These are phyloP conservation scores for Diplogasteroides magnus DNA, from an alignment of 1,140 invertebrate genomes.

Conservation along the genomic window DNA sequence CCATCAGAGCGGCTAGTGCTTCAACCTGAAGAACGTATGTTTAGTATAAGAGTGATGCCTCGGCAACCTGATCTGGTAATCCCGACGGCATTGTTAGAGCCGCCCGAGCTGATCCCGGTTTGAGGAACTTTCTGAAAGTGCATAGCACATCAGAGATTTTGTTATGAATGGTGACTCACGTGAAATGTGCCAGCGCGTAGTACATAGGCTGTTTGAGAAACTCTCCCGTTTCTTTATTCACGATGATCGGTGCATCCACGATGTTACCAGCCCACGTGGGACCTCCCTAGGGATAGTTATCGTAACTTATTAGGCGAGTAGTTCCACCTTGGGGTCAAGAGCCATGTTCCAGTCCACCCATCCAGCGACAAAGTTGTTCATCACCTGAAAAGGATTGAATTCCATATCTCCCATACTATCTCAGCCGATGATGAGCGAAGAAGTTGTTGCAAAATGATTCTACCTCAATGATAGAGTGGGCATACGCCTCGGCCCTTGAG, in stretches of 20 bases:
- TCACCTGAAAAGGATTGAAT: conserved; percentile 3
- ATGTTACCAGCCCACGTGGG: conserved; percentile 16
- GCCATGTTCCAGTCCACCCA: conserved; percentile 16
- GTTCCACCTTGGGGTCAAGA: conserved; percentile 14
- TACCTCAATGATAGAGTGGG: conserved; percentile 2
- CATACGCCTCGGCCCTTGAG: conserved; percentile 3
- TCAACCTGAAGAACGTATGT: too few species aligned
- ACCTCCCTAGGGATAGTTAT: conserved; percentile 12
- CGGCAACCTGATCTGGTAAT: too few species aligned
- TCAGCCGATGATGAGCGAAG: too few species aligned
- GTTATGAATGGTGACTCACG: too few species aligned
- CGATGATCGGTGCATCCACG: conserved; percentile 21
- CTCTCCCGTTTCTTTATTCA: conserved; percentile 43
- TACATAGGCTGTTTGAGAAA: conserved; percentile 27
- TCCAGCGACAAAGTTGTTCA: conserved; percentile 15
- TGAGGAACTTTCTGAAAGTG: too few species aligned
- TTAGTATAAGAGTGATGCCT: too few species aligned
- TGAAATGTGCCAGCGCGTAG: conserved; percentile 24
- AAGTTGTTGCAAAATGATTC: too few species aligned
- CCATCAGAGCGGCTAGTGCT: too few species aligned
- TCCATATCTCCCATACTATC: neutral
- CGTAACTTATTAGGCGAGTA: too few species aligned
- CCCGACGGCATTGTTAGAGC: too few species aligned
- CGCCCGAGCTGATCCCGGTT: too few species aligned
- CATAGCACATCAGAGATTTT: too few species aligned